phyloP scores from a whole-genome alignment of 2,888 invertebrate species.

The Oxystoma pomonae region DNA sequence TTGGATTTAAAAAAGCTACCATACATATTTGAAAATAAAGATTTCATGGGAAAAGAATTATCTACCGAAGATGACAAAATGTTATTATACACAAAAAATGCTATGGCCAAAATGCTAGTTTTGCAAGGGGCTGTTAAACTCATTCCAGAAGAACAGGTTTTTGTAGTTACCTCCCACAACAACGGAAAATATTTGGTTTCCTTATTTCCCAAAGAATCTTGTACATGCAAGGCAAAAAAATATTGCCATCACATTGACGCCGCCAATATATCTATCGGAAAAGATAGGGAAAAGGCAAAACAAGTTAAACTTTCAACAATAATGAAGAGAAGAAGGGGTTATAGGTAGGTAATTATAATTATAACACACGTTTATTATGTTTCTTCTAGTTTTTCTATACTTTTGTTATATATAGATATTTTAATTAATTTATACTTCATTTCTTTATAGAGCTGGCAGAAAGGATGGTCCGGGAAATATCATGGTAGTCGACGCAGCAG shows the following conservation, averaged over 20 bases:
- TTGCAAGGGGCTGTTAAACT: background rate
- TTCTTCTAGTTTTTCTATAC: no score
- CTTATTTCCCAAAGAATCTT: conserved; percentile 1
- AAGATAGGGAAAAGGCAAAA: conserved; percentile 1
- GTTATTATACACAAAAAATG: background rate
- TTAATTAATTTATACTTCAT: no score
- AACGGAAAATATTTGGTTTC: background rate
- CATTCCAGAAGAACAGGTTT: background rate
- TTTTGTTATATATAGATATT: no score
- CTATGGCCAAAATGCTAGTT: background rate
- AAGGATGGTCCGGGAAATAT: conserved; percentile 6
- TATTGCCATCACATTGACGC: conserved; percentile 2
- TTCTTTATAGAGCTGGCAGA: conserved; percentile 7
- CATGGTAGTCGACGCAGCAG: conserved; percentile 1
- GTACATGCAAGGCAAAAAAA: background rate
- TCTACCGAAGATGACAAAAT: background rate
- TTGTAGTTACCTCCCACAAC: background rate
- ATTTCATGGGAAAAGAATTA: background rate
- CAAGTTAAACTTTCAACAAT: background rate
- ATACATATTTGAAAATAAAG: background rate
- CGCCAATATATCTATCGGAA: conserved; percentile 2
- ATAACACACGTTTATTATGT: no score
- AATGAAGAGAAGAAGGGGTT: conserved; percentile 5
- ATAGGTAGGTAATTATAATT: conserved; percentile 1
- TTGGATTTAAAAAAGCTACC: background rate